Conservation (phyloP, 2,888 invertebrate genomes). For the Sclerodermus sp. region DNA sequence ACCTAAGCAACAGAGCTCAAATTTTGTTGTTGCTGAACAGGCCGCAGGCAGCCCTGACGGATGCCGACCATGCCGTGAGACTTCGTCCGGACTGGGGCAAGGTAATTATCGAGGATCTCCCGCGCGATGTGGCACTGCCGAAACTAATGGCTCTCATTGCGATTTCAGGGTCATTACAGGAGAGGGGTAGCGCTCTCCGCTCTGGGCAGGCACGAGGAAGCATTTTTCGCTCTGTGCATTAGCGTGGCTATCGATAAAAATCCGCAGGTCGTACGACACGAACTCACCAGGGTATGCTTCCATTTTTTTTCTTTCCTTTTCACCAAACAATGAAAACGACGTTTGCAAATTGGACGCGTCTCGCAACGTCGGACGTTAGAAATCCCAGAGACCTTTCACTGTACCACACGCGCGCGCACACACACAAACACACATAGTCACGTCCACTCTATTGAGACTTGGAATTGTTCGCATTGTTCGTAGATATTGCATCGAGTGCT, state of each 20-base stretch:
- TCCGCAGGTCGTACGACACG: slow-evolving; percentile 60
- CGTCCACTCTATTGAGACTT: too few species aligned
- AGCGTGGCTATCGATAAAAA: slow-evolving; percentile 63
- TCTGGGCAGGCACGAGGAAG: slow-evolving; percentile 63
- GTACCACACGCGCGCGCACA: too few species aligned
- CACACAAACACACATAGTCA: too few species aligned
- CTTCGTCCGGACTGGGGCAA: slow-evolving; percentile 70
- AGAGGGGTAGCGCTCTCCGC: slow-evolving; percentile 62
- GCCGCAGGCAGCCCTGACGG: slow-evolving; percentile 66
- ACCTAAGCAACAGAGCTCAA: slow-evolving; percentile 67
- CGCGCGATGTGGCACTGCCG: not conserved
- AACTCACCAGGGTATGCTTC: slow-evolving; percentile 59
- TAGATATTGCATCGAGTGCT: slow-evolving; percentile 51
- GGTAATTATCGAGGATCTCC: slow-evolving; percentile 55
- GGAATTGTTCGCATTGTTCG: slow-evolving; percentile 4
- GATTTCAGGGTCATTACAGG: slow-evolving; percentile 62
- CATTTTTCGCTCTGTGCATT: slow-evolving; percentile 62
- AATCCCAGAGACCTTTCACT: too few species aligned
- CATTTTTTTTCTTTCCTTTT: not conserved
- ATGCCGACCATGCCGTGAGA: slow-evolving; percentile 67
- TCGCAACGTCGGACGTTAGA: not conserved
- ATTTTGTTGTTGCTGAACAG: slow-evolving; percentile 65
- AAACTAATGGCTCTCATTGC: not conserved
- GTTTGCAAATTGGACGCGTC: not conserved
- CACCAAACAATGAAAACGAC: too few species aligned